Evolutionary conservation across 1,140 invertebrate genomes (phyloP).

Genomic region (Pseudomyrmex flavicornis): DNA sequence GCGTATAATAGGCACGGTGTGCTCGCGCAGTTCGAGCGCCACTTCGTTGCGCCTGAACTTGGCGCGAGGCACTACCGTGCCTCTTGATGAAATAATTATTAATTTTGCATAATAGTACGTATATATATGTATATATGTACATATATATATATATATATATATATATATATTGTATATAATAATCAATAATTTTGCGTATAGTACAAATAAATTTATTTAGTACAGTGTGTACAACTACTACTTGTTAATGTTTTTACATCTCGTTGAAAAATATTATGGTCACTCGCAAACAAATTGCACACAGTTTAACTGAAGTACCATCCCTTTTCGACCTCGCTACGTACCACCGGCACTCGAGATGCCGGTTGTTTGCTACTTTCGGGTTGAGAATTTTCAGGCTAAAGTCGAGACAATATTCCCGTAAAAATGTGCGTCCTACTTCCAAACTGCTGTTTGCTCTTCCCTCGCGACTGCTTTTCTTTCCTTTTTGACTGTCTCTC

Average conservation of each 20-base stretch:
- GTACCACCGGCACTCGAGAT: not conserved
- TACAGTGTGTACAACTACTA: not conserved
- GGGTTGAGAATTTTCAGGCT: constrained; percentile 1
- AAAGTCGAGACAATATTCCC: constrained; percentile 42
- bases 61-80: too few relatives aligned
- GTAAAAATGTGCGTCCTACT: constrained; percentile 63
- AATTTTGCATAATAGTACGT: too few relatives aligned
- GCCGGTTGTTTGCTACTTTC: constrained; percentile 6
- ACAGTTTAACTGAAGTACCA: constrained; percentile 25
- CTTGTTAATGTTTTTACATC: not conserved
- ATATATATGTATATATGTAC: too few relatives aligned
- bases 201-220: too few relatives aligned
- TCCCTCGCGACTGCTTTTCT: constrained; percentile 25
- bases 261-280: not conserved
- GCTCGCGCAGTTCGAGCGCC: too few relatives aligned
- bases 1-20: too few relatives aligned
- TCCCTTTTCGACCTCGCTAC: constrained; percentile 12
- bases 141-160: too few relatives aligned
- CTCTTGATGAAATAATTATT: too few relatives aligned
- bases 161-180: too few relatives aligned
- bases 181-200: too few relatives aligned
- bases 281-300: constrained; percentile 18
- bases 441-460: constrained; percentile 59
- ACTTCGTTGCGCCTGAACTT: too few relatives aligned
- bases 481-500: constrained; percentile 7